Evolutionary conservation across 2,888 invertebrate genomes (phyloP), one percentile per base, ranked within the genome.

Genomic region (Automeris io): DNA sequence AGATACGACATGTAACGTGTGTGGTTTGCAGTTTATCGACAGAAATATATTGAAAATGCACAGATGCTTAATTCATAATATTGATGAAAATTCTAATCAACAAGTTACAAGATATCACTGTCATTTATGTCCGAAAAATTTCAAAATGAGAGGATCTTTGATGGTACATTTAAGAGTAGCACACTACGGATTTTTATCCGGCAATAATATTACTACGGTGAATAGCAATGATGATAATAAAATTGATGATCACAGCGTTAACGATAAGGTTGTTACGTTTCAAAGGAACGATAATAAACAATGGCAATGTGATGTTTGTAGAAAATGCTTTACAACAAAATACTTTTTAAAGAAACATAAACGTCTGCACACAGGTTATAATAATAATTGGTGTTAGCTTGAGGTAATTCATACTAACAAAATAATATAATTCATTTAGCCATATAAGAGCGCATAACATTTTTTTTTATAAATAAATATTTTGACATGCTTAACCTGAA

Each of bases 261-360:
- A 67, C 26, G 69, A 70, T 37, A 72, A 69, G 42, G 32, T 54
- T 25, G 37, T 41, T 8, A 59, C 47, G 36, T 49, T 69, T 38
- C 75, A 73, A 29, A 71, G 70, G 65, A 75, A 66, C 52, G 92
- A 92, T 47, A 91, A 90, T 37, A 95, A 95, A 71, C 92, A 93
- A 64, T 95, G 95, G 95, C 92, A 93, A 63, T 95, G 95, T 64
- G 94, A 95, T 59, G 91, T 93, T 31, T 95, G 95, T 71, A 88
- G 89, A 39, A 95, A 95, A 83, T 89, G 91, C 73, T 95, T 95
- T 65, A 95, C 95, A 0, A 95, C 95, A 1, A 95, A 95, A 74
- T 95, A 95, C 81, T 95, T 95, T 65, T 78, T 95, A 49, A 95
- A 95, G 77, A 95, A 95, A 74, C 95, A 95, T 70, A 94, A 94